Evolutionary conservation across 2,113 vertebrate species (phyloP).

Genomic region (Cacatua alba): DNA sequence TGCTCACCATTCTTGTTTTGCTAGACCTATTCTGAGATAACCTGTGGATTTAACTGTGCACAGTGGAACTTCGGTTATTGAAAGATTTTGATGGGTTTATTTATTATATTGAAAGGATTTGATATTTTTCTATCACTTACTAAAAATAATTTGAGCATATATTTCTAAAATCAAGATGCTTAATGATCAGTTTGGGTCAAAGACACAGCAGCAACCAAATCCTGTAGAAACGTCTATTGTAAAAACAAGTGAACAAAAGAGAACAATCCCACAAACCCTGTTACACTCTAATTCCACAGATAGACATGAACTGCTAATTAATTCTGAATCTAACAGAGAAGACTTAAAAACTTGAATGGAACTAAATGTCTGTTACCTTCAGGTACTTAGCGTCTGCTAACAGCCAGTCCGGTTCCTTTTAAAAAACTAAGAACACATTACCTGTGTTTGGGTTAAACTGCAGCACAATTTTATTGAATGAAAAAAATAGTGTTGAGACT

Average conservation of each 20-base stretch:
- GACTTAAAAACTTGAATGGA: slow-evolving; percentile 72
- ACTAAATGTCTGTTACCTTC: slow-evolving; percentile 86
- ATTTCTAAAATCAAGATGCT: slow-evolving; percentile 33
- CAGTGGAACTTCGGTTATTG: slow-evolving; percentile 30
- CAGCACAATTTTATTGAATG: slow-evolving; percentile 16
- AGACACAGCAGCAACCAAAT: slow-evolving; percentile 4
- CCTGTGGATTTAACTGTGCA: slow-evolving; percentile 83
- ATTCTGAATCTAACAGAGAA: slow-evolving; percentile 69
- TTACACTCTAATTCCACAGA: slow-evolving; percentile 81
- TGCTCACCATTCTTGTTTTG: slow-evolving; percentile 80
- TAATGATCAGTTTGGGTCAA: slow-evolving; percentile 6
- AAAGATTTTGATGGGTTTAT: slow-evolving; percentile 15
- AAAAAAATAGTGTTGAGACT: neutral
- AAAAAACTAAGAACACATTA: slow-evolving; percentile 60
- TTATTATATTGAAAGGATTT: neutral
- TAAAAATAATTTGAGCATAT: neutral
- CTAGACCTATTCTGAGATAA: slow-evolving; percentile 71
- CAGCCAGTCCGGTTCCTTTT: slow-evolving; percentile 78
- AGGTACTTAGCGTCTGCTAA: slow-evolving; percentile 80
- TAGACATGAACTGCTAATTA: slow-evolving; percentile 69
- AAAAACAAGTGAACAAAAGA: neutral
- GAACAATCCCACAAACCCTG: neutral
- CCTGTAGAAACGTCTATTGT: neutral
- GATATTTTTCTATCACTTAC: no score
- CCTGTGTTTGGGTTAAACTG: slow-evolving; percentile 46